Evolutionary conservation across 1,140 invertebrate species (phyloP), one percentile per base, ranked within the genome.

Genomic region (Drosophila murphyi): DNA sequence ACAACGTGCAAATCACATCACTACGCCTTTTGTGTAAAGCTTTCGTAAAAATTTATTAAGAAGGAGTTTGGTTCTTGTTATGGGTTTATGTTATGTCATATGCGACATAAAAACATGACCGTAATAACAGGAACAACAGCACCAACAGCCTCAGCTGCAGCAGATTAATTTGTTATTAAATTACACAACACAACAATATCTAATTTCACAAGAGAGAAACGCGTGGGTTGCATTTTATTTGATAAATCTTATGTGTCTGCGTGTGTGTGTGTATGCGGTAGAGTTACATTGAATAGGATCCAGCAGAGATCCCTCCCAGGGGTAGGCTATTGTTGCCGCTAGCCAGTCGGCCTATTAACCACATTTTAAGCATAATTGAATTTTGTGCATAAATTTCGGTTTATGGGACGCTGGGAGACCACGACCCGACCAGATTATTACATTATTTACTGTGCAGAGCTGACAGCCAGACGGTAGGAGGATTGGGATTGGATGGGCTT

Each of bases 341-440:
- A 57, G 57, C 76, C 72, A 70, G 80, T 67, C 76, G 80, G 83
- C 83, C 83, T 88, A 88, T 88, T 88, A 88, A 88, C 83, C 83
- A 88, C 83, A 88, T 88, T 88, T 88, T 88, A 88, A 88, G 83
- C 83, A 88, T 88, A 88, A 88, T 88, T 88, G 83, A 88, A 88
- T 88, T 88, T 88, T 71, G 83, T 88, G 83, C 83, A 88, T 88
- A 88, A 88, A 88, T 88, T 88, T 88, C 74, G 76, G 83, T 88
- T 88, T 88, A 88, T 88, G 83, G 85, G 83, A 71, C 77, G 77
- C 77, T 59, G 76, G 70, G 83, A 86, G 82, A 88, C 83, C 83
- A 88, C 73, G 73, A 74, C 80, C 82, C 52, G 74, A 60, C 69
- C 83, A 88, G 83, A 88, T 88, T 88, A 88, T 88, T 88, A 88